Conservation (phyloP, 2,113 vertebrate genomes). For the Festucalex cinctus region DNA sequence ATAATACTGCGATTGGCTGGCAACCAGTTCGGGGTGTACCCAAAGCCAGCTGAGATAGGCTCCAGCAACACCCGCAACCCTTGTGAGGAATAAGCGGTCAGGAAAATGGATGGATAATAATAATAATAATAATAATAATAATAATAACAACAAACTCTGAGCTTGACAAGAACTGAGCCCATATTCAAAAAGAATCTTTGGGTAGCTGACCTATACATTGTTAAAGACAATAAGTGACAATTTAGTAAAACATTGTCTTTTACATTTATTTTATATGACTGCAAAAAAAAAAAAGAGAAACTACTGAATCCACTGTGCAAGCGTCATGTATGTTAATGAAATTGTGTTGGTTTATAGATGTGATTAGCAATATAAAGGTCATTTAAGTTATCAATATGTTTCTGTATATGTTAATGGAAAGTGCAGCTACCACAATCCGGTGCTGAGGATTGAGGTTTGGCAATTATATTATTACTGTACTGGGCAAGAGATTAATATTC, state of each 20-base stretch:
- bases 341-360: neutral
- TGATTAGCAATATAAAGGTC: neutral
- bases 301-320: neutral
- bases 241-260: neutral
- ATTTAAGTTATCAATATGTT: neutral
- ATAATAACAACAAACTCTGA: neutral
- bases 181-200: too few relatives aligned
- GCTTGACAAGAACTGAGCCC: neutral
- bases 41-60: too few relatives aligned
- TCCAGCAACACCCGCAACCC: too few relatives aligned
- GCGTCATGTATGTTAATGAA: neutral
- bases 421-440: neutral
- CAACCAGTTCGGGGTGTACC: too few relatives aligned
- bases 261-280: neutral
- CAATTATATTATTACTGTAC: neutral
- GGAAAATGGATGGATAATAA: too few relatives aligned
- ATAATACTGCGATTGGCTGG: too few relatives aligned
- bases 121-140: too few relatives aligned
- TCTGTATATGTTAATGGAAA: neutral
- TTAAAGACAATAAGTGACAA: neutral
- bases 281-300: neutral
- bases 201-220: neutral
- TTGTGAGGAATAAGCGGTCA: too few relatives aligned
- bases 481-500: neutral
- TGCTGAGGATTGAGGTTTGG: neutral